Evolutionary conservation across 1,140 invertebrate species (phyloP).

Genomic region (Drosophila melanogaster): Release_6_plus_ISO1_MT NT_037436.4:17211501-17212000

Average conservation of each 20-base stretch:
- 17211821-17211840: slow-evolving; percentile 4
- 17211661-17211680: slow-evolving; percentile 40
- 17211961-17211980: slow-evolving; percentile 17
- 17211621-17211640: slow-evolving; percentile 4
- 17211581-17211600: slow-evolving; percentile 44
- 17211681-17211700: slow-evolving; percentile 69
- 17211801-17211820: slow-evolving; percentile 20
- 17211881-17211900: slow-evolving; percentile 39
- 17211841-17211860: slow-evolving; percentile 37
- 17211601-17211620: slow-evolving; percentile 42
- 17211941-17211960: slow-evolving; percentile 28
- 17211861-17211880: slow-evolving; percentile 13
- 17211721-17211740: slow-evolving; percentile 79
- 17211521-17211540: slow-evolving; percentile 81
- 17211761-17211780: slow-evolving; percentile 41
- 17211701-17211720: slow-evolving; percentile 62
- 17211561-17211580: slow-evolving; percentile 45
- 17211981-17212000: slow-evolving; percentile 40
- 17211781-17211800: slow-evolving; percentile 31
- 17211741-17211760: slow-evolving; percentile 75
- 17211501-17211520: slow-evolving; percentile 81
- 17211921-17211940: slow-evolving; percentile 45
- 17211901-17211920: slow-evolving; percentile 32
- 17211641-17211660: slow-evolving; percentile 20
- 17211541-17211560: slow-evolving; percentile 59